Evolutionary conservation across 2,888 invertebrate genomes (phyloP).

Genomic region (Agrotis ipsilon): DNA sequence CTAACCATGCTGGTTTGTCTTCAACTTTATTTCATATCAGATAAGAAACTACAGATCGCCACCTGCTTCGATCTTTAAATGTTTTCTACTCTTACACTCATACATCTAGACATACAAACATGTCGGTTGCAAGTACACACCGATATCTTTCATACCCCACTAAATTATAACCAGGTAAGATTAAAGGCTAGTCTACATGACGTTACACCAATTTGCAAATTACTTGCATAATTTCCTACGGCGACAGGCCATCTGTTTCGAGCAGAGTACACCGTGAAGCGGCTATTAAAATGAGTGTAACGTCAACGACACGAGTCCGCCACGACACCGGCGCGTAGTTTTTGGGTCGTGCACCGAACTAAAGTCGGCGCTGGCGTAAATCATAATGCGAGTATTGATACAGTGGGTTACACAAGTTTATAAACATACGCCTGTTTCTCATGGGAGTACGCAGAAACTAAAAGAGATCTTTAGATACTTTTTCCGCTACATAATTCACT

Average conservation of each 20-base stretch:
- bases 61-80: no score
- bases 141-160: no score
- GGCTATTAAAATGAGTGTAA: constrained; percentile 33
- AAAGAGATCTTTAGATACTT: no score
- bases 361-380: constrained; percentile 51
- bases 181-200: neutral
- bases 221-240: constrained; percentile 38
- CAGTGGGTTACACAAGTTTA: constrained; percentile 45
- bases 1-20: no score
- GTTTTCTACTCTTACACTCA: no score
- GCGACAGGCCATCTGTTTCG: constrained; percentile 31
- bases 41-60: no score
- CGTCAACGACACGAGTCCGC: constrained; percentile 41
- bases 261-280: constrained; percentile 13
- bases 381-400: constrained; percentile 44
- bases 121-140: no score
- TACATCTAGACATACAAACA: no score
- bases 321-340: constrained; percentile 34
- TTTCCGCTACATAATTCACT: no score
- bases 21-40: no score
- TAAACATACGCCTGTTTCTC: neutral
- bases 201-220: constrained; percentile 14
- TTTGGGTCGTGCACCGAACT: constrained; percentile 54
- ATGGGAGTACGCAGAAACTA: no score
- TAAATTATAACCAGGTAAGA: no score